Evolutionary conservation across 2,797 vertebrate genomes (phyloP).

Genomic region (Rhinogobio ventralis): DNA sequence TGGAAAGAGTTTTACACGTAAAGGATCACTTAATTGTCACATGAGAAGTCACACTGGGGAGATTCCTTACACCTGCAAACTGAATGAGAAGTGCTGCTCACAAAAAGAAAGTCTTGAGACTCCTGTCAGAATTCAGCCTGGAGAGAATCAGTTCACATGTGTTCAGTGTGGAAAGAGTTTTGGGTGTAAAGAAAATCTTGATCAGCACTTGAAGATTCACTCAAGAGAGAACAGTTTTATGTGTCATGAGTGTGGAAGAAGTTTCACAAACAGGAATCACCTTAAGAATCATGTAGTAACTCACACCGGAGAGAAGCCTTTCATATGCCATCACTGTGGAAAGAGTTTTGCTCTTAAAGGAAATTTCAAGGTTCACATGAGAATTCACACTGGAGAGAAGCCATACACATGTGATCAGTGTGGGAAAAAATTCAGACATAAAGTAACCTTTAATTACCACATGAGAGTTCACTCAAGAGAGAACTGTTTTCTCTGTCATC

Average conservation of each 20-base stretch:
- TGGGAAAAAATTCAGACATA: neutral
- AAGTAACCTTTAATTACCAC: neutral
- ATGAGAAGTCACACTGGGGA: neutral
- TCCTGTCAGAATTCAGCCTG: neutral
- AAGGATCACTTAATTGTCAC: neutral
- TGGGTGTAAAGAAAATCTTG: neutral
- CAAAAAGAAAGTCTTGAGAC: neutral
- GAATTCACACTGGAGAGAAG: slow-evolving; percentile 1
- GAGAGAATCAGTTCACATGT: neutral
- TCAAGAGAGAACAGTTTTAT: neutral
- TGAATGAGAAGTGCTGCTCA: neutral
- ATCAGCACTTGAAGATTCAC: neutral
- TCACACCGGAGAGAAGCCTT: neutral
- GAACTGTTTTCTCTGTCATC: neutral
- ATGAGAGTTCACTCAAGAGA: neutral
- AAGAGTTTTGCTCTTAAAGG: neutral
- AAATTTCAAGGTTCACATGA: slow-evolving; percentile 5
- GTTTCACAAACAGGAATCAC: neutral
- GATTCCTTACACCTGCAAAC: neutral
- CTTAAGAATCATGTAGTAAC: neutral
- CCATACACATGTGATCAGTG: neutral
- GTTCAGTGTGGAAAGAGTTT: neutral
- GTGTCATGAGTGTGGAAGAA: neutral
- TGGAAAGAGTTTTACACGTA: neutral
- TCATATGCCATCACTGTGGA: neutral